Conservation (phyloP, 2,113 vertebrate genomes). For the Cichladusa arquata region DNA sequence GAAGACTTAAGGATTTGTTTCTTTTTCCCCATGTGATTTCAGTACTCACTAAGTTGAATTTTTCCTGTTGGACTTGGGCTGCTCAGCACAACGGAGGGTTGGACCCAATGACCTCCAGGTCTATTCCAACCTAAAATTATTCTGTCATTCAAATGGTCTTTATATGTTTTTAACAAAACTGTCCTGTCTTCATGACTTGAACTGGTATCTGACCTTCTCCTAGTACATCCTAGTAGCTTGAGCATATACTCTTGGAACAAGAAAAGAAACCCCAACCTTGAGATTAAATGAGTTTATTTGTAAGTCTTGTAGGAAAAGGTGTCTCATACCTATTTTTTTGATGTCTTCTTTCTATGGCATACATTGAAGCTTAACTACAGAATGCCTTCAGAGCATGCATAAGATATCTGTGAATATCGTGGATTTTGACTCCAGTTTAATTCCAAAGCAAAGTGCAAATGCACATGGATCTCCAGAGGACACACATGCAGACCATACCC, state of each 20-base stretch:
- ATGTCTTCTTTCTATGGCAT: neutral
- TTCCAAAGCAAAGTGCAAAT: neutral
- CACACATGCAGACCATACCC: accelerated
- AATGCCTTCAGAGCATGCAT: neutral
- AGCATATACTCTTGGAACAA: neutral
- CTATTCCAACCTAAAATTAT: neutral
- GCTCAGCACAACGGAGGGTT: neutral
- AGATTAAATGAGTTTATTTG: neutral
- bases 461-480: neutral
- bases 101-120: neutral
- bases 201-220: neutral
- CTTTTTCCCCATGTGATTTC: neutral
- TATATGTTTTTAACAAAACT: neutral
- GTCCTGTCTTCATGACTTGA: neutral
- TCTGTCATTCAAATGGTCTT: neutral
- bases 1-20: neutral
- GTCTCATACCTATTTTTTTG: neutral
- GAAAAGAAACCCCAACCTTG: neutral
- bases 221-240: neutral
- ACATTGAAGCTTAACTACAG: neutral
- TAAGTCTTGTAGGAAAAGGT: neutral
- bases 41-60: neutral
- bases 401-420: neutral
- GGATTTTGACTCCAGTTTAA: neutral
- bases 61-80: neutral